phyloP scores from a whole-genome alignment of 2,888 invertebrate genomes.

The Dolichomitus sp. region DNA sequence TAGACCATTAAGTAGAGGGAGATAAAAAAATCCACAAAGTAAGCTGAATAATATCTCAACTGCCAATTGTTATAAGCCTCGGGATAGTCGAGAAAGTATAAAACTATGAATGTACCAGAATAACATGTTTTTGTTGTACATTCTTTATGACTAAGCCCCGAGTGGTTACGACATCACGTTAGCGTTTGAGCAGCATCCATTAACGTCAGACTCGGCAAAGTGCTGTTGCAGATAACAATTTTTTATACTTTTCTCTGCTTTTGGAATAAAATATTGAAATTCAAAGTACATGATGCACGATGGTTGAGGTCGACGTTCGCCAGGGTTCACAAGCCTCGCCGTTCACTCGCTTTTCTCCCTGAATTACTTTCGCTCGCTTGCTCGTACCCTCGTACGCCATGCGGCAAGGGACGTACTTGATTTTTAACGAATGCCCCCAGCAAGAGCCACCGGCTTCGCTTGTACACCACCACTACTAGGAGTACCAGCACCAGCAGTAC shows the following conservation, averaged over 20 bases:
- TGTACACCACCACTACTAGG: slow-evolving; percentile 15
- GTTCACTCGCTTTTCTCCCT: slow-evolving; percentile 22
- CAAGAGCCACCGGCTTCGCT: slow-evolving; percentile 50
- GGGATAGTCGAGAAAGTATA: background rate
- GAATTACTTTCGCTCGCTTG: slow-evolving; percentile 66
- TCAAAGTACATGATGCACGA: background rate
- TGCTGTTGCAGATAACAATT: background rate
- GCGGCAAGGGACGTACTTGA: slow-evolving; percentile 65
- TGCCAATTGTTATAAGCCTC: background rate
- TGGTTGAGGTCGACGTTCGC: slow-evolving; percentile 50
- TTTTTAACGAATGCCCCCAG: slow-evolving; percentile 67
- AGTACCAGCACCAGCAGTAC: slow-evolving; percentile 31
- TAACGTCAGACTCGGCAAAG: background rate
- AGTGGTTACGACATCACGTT: slow-evolving; percentile 11
- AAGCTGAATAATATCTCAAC: background rate
- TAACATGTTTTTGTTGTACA: background rate
- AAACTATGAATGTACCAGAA: background rate
- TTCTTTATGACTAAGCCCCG: background rate
- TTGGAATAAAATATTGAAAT: slow-evolving; percentile 51
- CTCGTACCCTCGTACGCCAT: slow-evolving; percentile 55
- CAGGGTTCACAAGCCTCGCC: slow-evolving; percentile 32
- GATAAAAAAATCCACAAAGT: too few relatives aligned
- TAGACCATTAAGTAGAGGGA: too few relatives aligned
- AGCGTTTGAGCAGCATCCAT: background rate
- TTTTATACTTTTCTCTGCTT: background rate